Evolutionary conservation across 2,797 vertebrate species (phyloP).

Genomic region (Trachops cirrhosus): DNA sequence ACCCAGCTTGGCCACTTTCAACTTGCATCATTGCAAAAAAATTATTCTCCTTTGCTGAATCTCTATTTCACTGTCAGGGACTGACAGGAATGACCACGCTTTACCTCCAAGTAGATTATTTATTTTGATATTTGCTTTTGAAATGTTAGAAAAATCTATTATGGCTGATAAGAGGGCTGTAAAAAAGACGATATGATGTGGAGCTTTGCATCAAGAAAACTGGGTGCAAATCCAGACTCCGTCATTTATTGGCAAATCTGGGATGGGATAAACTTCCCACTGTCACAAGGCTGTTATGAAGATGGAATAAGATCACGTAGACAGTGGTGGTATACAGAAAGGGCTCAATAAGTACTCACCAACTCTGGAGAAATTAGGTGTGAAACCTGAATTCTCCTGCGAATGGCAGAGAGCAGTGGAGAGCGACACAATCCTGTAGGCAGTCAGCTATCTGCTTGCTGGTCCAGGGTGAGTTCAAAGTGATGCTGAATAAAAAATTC

Average conservation of each 20-base stretch:
- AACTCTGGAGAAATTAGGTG: neutral
- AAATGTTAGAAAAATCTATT: slow-evolving; percentile 25
- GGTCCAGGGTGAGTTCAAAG: neutral
- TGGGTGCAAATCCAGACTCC: neutral
- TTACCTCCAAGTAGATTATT: slow-evolving; percentile 56
- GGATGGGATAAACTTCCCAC: neutral
- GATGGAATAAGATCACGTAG: neutral
- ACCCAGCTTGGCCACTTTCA: slow-evolving; percentile 54
- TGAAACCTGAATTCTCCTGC: neutral
- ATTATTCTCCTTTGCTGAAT: slow-evolving; percentile 57
- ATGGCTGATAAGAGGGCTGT: neutral
- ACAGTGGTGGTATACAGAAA: neutral
- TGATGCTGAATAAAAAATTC: slow-evolving; percentile 15
- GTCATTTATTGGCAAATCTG: neutral
- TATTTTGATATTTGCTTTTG: slow-evolving; percentile 63
- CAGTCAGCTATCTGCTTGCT: neutral
- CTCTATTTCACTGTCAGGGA: slow-evolving; percentile 45
- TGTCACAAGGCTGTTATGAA: neutral
- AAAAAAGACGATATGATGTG: neutral
- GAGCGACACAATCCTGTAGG: neutral
- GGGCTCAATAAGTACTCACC: neutral
- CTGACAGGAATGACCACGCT: slow-evolving; percentile 58
- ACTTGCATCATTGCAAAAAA: slow-evolving; percentile 59
- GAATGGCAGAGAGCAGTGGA: neutral
- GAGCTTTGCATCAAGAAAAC: neutral